Conservation (phyloP, 2,113 vertebrate species). For the Turnix velox region DNA sequence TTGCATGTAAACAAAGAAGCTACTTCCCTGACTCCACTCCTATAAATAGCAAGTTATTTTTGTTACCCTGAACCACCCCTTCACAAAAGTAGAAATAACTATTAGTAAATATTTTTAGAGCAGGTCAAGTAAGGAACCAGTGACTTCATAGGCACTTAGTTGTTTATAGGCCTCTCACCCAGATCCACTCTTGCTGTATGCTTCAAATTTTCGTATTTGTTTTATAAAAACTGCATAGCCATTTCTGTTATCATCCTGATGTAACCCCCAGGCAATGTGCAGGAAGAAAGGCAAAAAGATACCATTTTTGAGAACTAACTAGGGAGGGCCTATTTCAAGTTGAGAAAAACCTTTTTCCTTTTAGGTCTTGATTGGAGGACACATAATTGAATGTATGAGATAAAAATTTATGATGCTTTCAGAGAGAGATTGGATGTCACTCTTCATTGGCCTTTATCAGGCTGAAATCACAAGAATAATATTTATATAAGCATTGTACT, state of each 20-base stretch:
- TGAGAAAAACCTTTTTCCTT: not conserved
- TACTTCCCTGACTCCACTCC: not conserved
- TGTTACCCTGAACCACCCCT: not conserved
- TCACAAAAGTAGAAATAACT: slow-evolving; percentile 23
- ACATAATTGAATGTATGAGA: not conserved
- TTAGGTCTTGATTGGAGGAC: not conserved
- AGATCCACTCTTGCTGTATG: not conserved
- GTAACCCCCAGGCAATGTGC: not conserved
- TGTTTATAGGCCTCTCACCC: not conserved
- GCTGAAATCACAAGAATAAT: not conserved
- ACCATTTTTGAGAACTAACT: not conserved
- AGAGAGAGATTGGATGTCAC: not conserved
- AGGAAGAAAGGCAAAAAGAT: not conserved
- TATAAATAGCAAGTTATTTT: slow-evolving; percentile 21
- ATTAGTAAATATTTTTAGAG: slow-evolving; percentile 13
- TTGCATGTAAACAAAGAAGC: not conserved
- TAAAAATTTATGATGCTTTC: not conserved
- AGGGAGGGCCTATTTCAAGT: not conserved
- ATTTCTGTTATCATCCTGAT: not conserved
- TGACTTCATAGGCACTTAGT: not conserved
- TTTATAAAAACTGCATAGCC: not conserved
- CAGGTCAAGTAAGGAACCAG: slow-evolving; percentile 2
- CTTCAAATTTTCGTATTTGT: not conserved
- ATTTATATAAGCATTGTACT: not conserved
- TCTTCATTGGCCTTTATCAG: not conserved